phyloP scores from a whole-genome alignment of 2,113 vertebrate genomes.

The Cheilinus undulatus region DNA sequence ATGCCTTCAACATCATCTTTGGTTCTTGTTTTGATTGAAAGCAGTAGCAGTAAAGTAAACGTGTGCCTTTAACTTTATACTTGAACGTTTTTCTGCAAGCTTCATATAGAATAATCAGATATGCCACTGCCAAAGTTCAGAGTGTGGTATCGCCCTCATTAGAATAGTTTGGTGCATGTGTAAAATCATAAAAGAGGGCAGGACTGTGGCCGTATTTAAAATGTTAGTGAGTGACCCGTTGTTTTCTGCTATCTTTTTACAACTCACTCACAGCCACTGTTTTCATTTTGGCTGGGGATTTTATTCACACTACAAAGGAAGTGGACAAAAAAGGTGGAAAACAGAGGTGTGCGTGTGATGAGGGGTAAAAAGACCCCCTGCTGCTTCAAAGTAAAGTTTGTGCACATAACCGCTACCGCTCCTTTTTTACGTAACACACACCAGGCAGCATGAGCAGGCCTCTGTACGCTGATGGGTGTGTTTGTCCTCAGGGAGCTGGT shows the following conservation, averaged over 20 bases:
- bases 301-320: slow-evolving; percentile 69
- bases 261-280: slow-evolving; percentile 27
- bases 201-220: slow-evolving; percentile 19
- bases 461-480: slow-evolving; percentile 45
- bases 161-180: slow-evolving; percentile 8
- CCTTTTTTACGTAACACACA: slow-evolving; percentile 65
- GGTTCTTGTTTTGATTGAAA: no score
- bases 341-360: slow-evolving; percentile 29
- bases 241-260: slow-evolving; percentile 52
- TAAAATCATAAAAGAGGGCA: slow-evolving; percentile 41
- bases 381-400: slow-evolving; percentile 67
- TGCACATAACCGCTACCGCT: slow-evolving; percentile 23
- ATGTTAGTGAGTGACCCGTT: slow-evolving; percentile 48
- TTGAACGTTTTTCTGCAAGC: not conserved
- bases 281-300: slow-evolving; percentile 22
- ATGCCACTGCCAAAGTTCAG: not conserved
- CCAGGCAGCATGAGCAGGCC: slow-evolving; percentile 7
- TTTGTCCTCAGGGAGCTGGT: slow-evolving; percentile 62
- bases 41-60: no score
- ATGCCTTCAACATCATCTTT: no score
- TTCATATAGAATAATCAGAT: not conserved
- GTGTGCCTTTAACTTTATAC: no score
- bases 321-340: slow-evolving; percentile 35
- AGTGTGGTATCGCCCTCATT: not conserved
- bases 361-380: slow-evolving; percentile 48